Base-by-base conservation (phyloP, 2,797 vertebrate genomes). In the Lutjanus argentimaculatus region DNA sequence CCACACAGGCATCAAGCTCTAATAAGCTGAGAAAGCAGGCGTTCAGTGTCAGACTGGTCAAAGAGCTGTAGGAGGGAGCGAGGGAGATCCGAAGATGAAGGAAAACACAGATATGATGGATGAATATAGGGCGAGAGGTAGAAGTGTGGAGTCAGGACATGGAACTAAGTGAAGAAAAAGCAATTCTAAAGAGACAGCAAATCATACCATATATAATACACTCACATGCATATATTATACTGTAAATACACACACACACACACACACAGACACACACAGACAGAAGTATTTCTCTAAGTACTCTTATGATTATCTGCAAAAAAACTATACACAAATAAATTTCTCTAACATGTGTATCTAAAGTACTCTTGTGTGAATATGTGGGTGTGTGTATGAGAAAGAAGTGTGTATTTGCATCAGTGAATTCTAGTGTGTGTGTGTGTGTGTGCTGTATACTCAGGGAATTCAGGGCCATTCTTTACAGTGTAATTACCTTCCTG, bases 401-500 rank as follows among this genome's bases (percentile, higher is more conserved):
- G 1, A 58, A 51, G 48, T 42, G 22, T 86, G 75, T 66, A 49
- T 71, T 17, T 67, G 61, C 42, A 55, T 77, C 67, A 68, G 70
- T 79, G 55, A 53, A 36, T 67, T 61, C 22, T 9, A 67, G 36
- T 16, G 65, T 59, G 36, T 48, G 21, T 64, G 61, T 73, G 49
- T 72, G 57, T 62, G 52, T 67, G 25, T 62, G n/a, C 49, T 53
- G 57, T 68, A 66, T 67, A 62, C 69, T 52, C 75, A 71, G 70
- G 48, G 30, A 70, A 75, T 80, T 57, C 25, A 65, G 55, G 66
- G 70, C 64, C 79, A 89, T 90, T 88, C 66, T 85, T 93, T 79
- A 83, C 25, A 53, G 67, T 59, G 77, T 89, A 93, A 93, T 93
- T 87, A 91, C 79, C 61, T 79, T 65, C 70, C 73, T 83, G 84